These are phyloP conservation scores for Pelodytes ibericus DNA, from an alignment of 2,797 vertebrate species.

Conservation along the genomic window DNA sequence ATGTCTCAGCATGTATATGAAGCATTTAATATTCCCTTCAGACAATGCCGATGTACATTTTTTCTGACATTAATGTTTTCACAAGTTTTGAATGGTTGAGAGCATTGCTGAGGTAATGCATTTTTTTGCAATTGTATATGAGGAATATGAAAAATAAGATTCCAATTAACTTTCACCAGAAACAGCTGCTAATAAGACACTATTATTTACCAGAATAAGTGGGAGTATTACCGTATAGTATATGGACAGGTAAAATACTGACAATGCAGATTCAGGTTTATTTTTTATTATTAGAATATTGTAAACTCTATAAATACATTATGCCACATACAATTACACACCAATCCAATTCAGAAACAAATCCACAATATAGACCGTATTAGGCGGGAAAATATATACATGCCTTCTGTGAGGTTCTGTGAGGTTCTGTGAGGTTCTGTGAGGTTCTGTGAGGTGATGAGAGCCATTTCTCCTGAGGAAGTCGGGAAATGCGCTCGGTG, in stretches of 20 bases:
- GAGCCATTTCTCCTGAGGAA: no score
- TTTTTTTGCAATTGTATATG: slow-evolving; percentile 32
- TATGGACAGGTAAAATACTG: neutral
- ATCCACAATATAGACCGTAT: no score
- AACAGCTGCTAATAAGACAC: slow-evolving; percentile 19
- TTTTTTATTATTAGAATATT: no score
- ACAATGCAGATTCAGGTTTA: no score
- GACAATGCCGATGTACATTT: neutral
- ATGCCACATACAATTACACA: no score
- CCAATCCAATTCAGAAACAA: no score
- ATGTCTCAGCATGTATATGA: neutral
- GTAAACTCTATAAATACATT: no score
- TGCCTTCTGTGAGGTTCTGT: no score
- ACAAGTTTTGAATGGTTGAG: slow-evolving; percentile 29
- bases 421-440: no score
- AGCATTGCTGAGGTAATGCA: slow-evolving; percentile 26
- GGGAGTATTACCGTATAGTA: neutral
- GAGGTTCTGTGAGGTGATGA: no score
- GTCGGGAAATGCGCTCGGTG: no score
- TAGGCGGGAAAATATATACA: no score
- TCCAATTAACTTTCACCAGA: slow-evolving; percentile 26
- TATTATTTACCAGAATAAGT: neutral
- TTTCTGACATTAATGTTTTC: slow-evolving; percentile 1
- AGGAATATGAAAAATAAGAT: slow-evolving; percentile 23
- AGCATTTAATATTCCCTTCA: slow-evolving; percentile 3